Conservation (phyloP, 1,140 invertebrate genomes). For the Amyelois transitella region DNA sequence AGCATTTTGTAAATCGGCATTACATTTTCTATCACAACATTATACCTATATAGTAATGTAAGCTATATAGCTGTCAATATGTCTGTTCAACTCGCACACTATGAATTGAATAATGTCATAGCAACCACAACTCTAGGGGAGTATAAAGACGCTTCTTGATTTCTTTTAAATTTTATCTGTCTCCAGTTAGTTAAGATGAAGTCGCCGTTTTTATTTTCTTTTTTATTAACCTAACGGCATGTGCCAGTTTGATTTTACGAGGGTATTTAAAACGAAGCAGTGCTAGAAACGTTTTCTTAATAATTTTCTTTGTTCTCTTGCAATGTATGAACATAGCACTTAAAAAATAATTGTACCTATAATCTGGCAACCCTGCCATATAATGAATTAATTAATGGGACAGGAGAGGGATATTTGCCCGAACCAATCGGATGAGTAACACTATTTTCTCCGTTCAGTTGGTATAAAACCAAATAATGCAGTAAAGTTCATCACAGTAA, state of each 20-base stretch:
- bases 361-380: no score
- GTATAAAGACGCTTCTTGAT: not conserved
- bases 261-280: not conserved
- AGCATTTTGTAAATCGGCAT: no score
- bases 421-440: no score
- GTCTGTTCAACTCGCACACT: not conserved
- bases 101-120: not conserved
- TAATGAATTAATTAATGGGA: no score
- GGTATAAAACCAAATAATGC: no score
- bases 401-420: no score
- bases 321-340: no score
- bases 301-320: not conserved
- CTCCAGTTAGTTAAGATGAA: constrained; percentile 3
- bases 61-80: not conserved
- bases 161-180: constrained; percentile 2
- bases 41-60: no score
- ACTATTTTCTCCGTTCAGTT: no score
- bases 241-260: constrained; percentile 3
- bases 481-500: no score
- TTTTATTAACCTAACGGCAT: not conserved
- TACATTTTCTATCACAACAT: no score
- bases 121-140: not conserved
- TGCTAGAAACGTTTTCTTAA: not conserved
- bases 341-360: no score
- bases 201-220: not conserved